Evolutionary conservation across 2,113 vertebrate genomes (phyloP).

Genomic region (Oceanites oceanicus): DNA sequence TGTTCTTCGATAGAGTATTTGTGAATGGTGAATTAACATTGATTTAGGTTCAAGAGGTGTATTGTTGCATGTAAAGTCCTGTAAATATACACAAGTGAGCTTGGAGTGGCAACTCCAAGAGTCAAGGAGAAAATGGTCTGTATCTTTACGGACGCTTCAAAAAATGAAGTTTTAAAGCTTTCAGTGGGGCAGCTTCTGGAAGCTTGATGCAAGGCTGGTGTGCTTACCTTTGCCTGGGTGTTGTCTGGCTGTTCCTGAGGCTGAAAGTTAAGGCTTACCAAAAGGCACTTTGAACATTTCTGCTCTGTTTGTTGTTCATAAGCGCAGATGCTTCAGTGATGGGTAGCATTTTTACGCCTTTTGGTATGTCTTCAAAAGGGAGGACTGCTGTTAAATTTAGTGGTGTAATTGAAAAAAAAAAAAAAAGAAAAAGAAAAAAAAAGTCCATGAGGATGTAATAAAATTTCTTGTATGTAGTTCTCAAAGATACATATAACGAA

Average conservation of each 20-base stretch:
- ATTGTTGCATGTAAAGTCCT: background rate
- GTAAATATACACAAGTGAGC: background rate
- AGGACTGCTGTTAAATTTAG: background rate
- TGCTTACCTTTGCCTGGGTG: background rate
- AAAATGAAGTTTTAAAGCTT: background rate
- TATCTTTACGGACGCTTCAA: background rate
- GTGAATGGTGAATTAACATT: background rate
- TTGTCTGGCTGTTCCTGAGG: background rate
- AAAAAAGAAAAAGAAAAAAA: background rate
- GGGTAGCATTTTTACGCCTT: background rate
- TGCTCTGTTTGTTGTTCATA: background rate
- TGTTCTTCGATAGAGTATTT: background rate
- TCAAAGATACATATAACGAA: rapidly evolving
- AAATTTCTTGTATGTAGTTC: background rate
- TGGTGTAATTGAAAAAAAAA: background rate
- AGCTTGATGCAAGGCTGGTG: background rate
- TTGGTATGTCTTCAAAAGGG: background rate
- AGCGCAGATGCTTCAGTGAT: background rate
- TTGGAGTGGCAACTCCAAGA: background rate
- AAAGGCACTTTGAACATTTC: background rate
- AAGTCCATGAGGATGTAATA: background rate
- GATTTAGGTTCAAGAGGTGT: background rate
- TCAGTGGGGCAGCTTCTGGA: background rate
- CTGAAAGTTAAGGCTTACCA: background rate
- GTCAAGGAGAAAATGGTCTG: background rate